These are phyloP conservation scores for Nesometra sesokonis DNA, from an alignment of 35 echinoderm and acorn worm genomes.

Conservation along the genomic window DNA sequence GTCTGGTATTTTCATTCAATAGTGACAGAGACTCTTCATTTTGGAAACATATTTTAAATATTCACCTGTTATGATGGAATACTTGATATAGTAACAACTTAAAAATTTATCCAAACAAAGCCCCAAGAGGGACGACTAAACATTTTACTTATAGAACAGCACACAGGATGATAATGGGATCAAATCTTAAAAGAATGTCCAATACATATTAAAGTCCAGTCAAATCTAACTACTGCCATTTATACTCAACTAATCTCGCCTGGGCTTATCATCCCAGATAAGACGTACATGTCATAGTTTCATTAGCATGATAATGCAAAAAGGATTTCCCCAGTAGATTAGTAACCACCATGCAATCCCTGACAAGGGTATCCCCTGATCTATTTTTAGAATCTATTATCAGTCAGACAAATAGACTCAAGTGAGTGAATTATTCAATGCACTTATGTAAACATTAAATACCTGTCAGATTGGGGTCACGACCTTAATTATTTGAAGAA, in stretches of 20 bases:
- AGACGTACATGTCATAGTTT: background rate
- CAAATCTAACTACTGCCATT: too few species aligned
- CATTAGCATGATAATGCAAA: background rate
- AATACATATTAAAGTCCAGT: too few species aligned
- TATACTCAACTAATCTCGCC: background rate
- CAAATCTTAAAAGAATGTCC: too few species aligned
- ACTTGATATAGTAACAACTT: too few species aligned
- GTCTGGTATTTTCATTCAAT: too few species aligned
- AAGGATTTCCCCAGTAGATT: background rate
- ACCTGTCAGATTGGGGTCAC: background rate
- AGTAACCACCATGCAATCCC: background rate
- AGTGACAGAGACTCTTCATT: too few species aligned
- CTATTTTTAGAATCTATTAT: background rate
- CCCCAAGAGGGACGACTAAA: too few species aligned
- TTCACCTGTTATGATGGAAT: too few species aligned
- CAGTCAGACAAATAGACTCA: background rate
- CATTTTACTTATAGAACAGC: too few species aligned
- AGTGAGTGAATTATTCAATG: background rate
- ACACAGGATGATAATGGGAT: too few species aligned
- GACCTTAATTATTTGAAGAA: background rate
- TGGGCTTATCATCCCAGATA: background rate
- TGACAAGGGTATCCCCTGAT: background rate
- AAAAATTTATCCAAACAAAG: too few species aligned
- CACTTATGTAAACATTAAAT: slow-evolving; percentile 1
- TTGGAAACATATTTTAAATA: too few species aligned